Percentiles rank a stretch among this genome's conserved stretches.
Evolutionary conservation across 2,113 vertebrate genomes (phyloP).

Genomic region (Calyptommatus sinebrachiatus): DNA sequence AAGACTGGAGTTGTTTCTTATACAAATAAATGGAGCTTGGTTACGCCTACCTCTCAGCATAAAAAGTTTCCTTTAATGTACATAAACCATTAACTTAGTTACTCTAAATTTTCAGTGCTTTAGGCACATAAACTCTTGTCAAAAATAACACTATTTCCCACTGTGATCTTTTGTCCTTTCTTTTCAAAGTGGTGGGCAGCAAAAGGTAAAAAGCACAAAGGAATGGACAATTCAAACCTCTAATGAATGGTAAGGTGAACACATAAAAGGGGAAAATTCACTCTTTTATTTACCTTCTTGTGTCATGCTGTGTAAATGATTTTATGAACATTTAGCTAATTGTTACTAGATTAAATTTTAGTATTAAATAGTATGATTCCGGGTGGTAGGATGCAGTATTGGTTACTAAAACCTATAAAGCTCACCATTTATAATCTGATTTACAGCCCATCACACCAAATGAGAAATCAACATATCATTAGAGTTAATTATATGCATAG

Average conservation of each 20-base stretch:
- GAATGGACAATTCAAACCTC: neutral
- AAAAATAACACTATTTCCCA: conserved; percentile 48
- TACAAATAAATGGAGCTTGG: neutral
- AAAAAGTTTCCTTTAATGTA: neutral
- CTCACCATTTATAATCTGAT: neutral
- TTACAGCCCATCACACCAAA: neutral
- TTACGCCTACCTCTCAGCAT: neutral
- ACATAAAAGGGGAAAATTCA: neutral
- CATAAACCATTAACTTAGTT: conserved; percentile 36
- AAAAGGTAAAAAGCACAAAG: conserved; percentile 15
- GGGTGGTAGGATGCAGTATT: no score
- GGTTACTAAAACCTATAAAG: neutral
- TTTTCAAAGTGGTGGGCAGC: conserved; percentile 38
- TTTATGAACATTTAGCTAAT: neutral
- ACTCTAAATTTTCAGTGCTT: conserved; percentile 31
- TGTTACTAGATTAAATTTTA: neutral
- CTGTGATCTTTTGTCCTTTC: conserved; percentile 39
- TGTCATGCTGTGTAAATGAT: accelerated
- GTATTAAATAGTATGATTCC: neutral
- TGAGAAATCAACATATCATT: no score
- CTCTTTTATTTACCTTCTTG: conserved; percentile 1
- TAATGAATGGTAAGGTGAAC: accelerated
- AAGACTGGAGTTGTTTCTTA: conserved; percentile 11
- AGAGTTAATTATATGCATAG: no score
- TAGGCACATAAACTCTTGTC: conserved; percentile 41